Evolutionary conservation across 2,888 invertebrate species (phyloP), one percentile per base, ranked within the genome.

Genomic region (Hydriomena furcata): DNA sequence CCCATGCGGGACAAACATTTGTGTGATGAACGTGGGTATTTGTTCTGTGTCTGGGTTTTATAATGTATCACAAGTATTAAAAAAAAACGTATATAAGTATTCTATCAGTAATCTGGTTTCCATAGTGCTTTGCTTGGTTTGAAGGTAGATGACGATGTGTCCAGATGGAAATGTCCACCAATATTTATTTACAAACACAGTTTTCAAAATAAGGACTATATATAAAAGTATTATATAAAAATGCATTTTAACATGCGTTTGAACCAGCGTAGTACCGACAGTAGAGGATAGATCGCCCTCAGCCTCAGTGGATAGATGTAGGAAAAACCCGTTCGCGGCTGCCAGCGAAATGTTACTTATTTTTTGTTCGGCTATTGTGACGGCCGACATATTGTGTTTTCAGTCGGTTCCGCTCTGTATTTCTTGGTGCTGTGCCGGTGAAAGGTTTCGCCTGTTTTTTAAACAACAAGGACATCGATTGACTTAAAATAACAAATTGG

Each of bases 311-410:
- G 23, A 31, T 37, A 11, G 36, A 28, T 38, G 20, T 24, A n/a
- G 37, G 4, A 32, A 49, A 35, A 28, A 40, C 28, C 21, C 28
- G 34, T 21, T 24, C 12, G 17, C 37, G 31, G 24, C 21, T 44
- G 30, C 30, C 50, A 35, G 34, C 35, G 10, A 7, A 25, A 28
- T 27, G 43, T 38, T 5, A 20, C 42, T 37, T 40, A 28, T 21
- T 49, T 49, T 49, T 49, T 49, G 43, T 43, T 42, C 31, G 10
- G 11, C 13, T 32, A 20, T 38, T 35, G 40, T 47, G 17, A 7
- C 20, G n/a, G 37, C 21, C 28, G 2, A 17, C 17, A 2, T n/a
- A 17, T n/a, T 48, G 48, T 48, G 31, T 41, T 17, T 42, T 37
- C 48, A 36, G 31, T 25, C 12, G 4, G 28, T 37, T 25, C 12